Base-by-base conservation (phyloP, 2,888 invertebrate species). In the Sussaba pulchella region DNA sequence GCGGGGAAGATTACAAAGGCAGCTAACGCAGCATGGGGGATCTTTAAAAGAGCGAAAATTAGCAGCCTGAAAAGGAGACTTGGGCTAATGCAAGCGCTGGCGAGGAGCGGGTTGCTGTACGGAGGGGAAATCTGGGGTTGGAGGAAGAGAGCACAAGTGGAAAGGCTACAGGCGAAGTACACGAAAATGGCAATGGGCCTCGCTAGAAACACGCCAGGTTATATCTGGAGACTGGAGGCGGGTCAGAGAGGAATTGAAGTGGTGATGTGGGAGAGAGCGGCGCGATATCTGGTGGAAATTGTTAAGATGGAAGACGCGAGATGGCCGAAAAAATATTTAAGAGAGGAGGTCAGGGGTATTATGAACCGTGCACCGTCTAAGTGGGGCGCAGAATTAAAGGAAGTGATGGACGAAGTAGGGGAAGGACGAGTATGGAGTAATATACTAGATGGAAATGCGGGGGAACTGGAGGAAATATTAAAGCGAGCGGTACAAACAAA, bases 111-210 rank as follows among this genome's bases (percentile, higher is more conserved):
- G 3, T 36, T 39, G 4, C 9, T 77, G 3, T 81, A 77, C n/a
- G 77, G 73, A 2, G 73, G 73, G 9, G 77, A 77, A 26, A 26
- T 64, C 0, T 81, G 77, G 77, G 73, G 73, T 0, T 69, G 69
- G 66, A 54, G 14, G 12, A 17, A 19, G 8, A 52, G 52, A 3
- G 41, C 21, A 10, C 36, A 67, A 10, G 10, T 73, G 1, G 73
- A 69, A 2, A 77, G 31, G 12, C 0, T 70, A 4, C 52, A 63
- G 14, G 50, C n/a, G 2, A 73, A 50, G n/a, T 63, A 17, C 1
- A 54, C 41, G 0, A 69, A 77, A 19, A 31, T 41, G 52, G 66
- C 64, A 1, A 4, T 75, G 5, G 74, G 75, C 0, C 19, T 81
- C 1, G 61, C 43, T 4, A 41, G 24, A 2, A 70, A 74, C 19